phyloP scores from a whole-genome alignment of 1,140 invertebrate genomes.

The Macrotrachela quadricornifera region DNA sequence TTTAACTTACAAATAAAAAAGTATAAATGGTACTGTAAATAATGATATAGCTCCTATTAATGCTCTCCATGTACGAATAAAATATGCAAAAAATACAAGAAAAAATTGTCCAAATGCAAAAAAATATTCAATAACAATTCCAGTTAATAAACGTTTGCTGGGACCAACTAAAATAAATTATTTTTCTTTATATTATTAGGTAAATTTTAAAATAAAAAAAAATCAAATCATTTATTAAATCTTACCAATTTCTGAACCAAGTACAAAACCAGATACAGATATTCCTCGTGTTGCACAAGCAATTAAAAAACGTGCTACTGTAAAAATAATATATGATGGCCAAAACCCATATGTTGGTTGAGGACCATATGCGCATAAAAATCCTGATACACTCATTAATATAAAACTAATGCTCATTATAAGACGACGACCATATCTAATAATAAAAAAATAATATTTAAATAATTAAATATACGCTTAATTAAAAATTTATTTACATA shows the following conservation, averaged over 20 bases:
- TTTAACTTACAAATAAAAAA: constrained; percentile 4
- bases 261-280: constrained; percentile 6
- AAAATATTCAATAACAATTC: constrained; percentile 8
- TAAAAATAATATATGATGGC: not conserved
- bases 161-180: not conserved
- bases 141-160: not conserved
- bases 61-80: not conserved
- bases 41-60: not conserved
- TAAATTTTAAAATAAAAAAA: not conserved
- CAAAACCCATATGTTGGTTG: not conserved
- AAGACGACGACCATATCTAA: constrained; percentile 4
- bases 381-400: not conserved
- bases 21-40: constrained; percentile 4
- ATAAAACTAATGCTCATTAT: constrained; percentile 5
- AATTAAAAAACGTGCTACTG: not conserved
- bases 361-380: constrained; percentile 1
- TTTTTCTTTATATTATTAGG: not conserved
- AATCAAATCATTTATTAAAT: not conserved
- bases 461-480: not conserved
- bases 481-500: constrained; percentile 1
- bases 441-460: not conserved
- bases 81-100: constrained; percentile 1
- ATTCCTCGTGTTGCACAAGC: constrained; percentile 3
- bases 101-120: constrained; percentile 7
- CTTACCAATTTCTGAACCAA: not conserved